phyloP scores from a whole-genome alignment of 2,797 vertebrate genomes.

The Platalea minor region DNA sequence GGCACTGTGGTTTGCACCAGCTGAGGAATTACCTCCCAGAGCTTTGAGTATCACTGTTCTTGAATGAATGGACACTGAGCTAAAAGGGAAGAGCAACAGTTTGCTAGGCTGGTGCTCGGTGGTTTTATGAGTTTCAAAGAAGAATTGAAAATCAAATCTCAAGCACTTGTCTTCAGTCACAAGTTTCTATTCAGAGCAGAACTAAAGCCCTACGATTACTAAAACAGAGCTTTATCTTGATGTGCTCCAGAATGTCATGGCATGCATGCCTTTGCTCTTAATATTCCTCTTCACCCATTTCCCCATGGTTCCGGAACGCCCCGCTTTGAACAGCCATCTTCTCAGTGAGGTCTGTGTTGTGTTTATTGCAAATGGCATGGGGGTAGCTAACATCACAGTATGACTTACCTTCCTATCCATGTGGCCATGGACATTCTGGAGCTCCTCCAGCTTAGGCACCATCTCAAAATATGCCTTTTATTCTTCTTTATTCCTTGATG shows the following conservation, averaged over 20 bases:
- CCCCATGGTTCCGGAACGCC: background rate
- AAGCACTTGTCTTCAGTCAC: background rate
- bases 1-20: background rate
- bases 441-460: background rate
- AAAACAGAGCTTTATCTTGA: background rate
- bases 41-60: background rate
- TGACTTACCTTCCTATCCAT: background rate
- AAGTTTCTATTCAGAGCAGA: slow-evolving; percentile 21
- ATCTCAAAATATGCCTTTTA: background rate
- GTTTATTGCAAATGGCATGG: background rate
- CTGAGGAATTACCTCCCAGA: background rate
- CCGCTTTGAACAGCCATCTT: background rate
- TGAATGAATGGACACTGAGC: background rate
- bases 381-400: background rate
- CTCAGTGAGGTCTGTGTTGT: background rate
- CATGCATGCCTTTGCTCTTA: background rate
- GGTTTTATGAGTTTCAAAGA: slow-evolving; percentile 37
- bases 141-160: slow-evolving; percentile 46
- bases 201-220: background rate
- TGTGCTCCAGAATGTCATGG: background rate
- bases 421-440: background rate
- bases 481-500: background rate
- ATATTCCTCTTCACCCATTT: background rate
- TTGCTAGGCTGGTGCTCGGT: background rate
- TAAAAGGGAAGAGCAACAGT: background rate